Percentiles rank a stretch among this genome's conserved stretches.
Conservation (phyloP, 2,797 vertebrate species). For the Vipera ursinii region DNA sequence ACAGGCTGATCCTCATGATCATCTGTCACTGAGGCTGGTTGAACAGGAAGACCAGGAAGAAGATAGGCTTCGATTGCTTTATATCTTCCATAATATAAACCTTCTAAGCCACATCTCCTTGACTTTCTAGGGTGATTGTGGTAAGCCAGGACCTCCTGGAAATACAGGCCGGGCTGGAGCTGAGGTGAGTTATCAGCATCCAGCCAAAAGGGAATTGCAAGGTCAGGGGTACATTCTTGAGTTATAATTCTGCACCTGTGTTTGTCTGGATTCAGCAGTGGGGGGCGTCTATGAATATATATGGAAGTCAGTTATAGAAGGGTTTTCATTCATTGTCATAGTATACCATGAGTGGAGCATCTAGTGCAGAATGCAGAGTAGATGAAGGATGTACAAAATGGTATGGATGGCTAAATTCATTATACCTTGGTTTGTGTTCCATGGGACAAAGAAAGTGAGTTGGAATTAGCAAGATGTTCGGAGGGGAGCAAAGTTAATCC, state of each 20-base stretch:
- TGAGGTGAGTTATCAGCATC: slow-evolving; percentile 73
- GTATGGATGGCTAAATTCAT: background rate
- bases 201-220: background rate
- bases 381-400: background rate
- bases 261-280: background rate
- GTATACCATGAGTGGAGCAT: background rate
- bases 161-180: slow-evolving; percentile 80
- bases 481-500: background rate
- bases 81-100: background rate
- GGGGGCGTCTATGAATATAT: too few relatives aligned
- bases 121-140: slow-evolving; percentile 83
- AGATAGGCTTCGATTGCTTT: background rate
- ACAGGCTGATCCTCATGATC: background rate
- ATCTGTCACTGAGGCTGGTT: background rate
- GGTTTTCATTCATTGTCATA: background rate
- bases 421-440: too few relatives aligned
- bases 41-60: background rate
- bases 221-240: background rate
- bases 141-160: slow-evolving; percentile 83
- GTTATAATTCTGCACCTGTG: background rate
- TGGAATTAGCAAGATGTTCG: background rate
- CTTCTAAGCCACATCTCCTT: accelerated
- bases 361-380: background rate
- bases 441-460: background rate
- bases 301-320: background rate